These are phyloP conservation scores for Eupsilia transversa DNA, from an alignment of 2,888 invertebrate genomes.

Conservation along the genomic window DNA sequence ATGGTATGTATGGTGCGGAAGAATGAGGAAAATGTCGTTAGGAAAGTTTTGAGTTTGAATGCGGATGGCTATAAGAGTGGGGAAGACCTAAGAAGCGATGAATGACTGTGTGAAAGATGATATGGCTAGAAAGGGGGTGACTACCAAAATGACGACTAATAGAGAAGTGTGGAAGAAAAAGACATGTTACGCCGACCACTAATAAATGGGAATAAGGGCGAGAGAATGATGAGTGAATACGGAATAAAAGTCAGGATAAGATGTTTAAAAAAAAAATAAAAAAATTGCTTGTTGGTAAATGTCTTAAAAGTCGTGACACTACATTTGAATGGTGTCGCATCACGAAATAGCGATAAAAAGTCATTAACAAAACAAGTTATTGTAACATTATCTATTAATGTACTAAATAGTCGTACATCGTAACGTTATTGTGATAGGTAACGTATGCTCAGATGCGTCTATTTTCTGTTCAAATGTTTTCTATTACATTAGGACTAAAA, in stretches of 20 bases:
- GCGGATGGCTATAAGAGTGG: not conserved
- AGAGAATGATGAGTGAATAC: not conserved
- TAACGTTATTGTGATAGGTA: not conserved
- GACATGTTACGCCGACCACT: not conserved
- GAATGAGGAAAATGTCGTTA: not conserved
- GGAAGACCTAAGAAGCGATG: not conserved
- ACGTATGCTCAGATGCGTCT: not conserved
- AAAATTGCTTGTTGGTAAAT: not conserved
- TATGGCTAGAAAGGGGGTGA: not conserved
- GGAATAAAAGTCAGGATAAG: not conserved
- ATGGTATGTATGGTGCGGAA: not conserved
- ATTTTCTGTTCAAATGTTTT: constrained; percentile 1
- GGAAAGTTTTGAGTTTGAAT: not conserved
- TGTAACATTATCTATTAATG: not conserved
- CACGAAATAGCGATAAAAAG: constrained; percentile 11
- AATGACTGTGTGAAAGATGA: not conserved
- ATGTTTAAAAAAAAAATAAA: not conserved
- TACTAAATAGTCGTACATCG: not conserved
- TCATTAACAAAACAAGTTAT: not conserved
- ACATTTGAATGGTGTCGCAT: not conserved
- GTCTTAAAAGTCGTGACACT: not conserved
- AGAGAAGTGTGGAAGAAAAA: not conserved
- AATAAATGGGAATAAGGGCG: not conserved
- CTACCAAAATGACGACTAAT: not conserved
- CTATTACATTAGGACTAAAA: not conserved